Evolutionary conservation across 1,140 invertebrate genomes (phyloP).

Genomic region (Lepidostoma basale): DNA sequence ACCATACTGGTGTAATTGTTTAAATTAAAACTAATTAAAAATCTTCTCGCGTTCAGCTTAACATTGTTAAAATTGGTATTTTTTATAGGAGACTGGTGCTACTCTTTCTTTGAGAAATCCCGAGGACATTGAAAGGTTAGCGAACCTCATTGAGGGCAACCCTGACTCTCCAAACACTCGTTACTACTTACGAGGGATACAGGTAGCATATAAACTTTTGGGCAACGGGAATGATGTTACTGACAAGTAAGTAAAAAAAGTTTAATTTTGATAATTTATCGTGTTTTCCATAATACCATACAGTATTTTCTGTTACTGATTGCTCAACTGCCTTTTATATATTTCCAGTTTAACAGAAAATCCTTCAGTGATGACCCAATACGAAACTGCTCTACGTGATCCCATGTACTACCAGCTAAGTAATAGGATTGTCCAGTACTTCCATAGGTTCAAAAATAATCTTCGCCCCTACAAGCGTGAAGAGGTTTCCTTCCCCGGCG

Average conservation of each 20-base stretch:
- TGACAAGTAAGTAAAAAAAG: slow-evolving; percentile 21
- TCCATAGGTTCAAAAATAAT: slow-evolving; percentile 55
- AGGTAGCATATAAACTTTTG: slow-evolving; percentile 48
- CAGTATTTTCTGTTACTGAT: neutral
- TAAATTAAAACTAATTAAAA: neutral
- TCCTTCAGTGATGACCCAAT: slow-evolving; percentile 52
- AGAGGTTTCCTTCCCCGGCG: slow-evolving; percentile 63
- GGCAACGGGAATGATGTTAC: slow-evolving; percentile 35
- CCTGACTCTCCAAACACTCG: slow-evolving; percentile 55
- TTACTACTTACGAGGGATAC: slow-evolving; percentile 47
- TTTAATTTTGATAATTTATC: neutral
- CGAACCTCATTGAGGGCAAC: slow-evolving; percentile 63
- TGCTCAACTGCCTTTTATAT: no score
- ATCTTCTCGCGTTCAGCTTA: slow-evolving; percentile 34
- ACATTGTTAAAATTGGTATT: slow-evolving; percentile 59
- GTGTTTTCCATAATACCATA: neutral
- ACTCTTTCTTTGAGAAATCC: slow-evolving; percentile 61
- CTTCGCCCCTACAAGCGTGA: slow-evolving; percentile 56
- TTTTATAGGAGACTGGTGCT: slow-evolving; percentile 53
- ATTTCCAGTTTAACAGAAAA: slow-evolving; percentile 34
- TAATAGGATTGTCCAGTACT: slow-evolving; percentile 62
- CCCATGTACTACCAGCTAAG: slow-evolving; percentile 60
- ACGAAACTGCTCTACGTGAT: slow-evolving; percentile 62
- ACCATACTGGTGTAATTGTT: slow-evolving; percentile 49
- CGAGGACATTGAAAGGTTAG: slow-evolving; percentile 62